Conservation (phyloP, 2,113 vertebrate genomes). For the Raja brachyura region DNA sequence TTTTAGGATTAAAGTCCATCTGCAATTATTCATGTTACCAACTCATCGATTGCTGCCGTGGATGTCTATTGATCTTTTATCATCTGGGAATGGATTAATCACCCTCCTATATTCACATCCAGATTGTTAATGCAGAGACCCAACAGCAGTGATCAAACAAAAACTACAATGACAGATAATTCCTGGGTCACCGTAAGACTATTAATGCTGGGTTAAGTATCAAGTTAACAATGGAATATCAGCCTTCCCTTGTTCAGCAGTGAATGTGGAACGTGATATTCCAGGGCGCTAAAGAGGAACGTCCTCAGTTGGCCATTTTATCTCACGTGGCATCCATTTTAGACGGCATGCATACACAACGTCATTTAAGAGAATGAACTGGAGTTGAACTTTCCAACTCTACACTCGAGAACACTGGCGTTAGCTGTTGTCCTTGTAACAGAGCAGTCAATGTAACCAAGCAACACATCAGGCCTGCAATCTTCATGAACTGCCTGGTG, state of each 20-base stretch:
- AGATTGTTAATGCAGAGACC: too few species aligned
- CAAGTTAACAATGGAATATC: not conserved
- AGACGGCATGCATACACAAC: not conserved
- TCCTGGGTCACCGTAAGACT: not conserved
- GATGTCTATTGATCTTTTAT: too few species aligned
- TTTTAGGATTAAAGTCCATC: too few species aligned
- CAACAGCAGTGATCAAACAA: not conserved
- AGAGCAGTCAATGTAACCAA: not conserved
- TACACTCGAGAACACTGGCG: not conserved
- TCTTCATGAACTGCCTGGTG: not conserved
- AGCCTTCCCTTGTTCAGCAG: not conserved
- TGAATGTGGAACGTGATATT: not conserved
- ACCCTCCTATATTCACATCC: too few species aligned
- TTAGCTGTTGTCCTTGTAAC: not conserved
- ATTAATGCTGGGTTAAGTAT: not conserved
- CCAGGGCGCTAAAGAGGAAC: not conserved
- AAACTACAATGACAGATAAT: not conserved
- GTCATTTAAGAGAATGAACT: not conserved
- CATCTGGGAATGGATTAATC: too few species aligned
- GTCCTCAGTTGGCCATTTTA: not conserved
- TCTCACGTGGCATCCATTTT: not conserved
- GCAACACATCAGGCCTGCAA: not conserved
- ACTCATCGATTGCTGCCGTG: too few species aligned
- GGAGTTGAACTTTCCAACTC: not conserved
- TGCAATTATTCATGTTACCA: too few species aligned